Evolutionary conservation across 2,113 vertebrate species (phyloP).

Genomic region (Verasper variegatus): DNA sequence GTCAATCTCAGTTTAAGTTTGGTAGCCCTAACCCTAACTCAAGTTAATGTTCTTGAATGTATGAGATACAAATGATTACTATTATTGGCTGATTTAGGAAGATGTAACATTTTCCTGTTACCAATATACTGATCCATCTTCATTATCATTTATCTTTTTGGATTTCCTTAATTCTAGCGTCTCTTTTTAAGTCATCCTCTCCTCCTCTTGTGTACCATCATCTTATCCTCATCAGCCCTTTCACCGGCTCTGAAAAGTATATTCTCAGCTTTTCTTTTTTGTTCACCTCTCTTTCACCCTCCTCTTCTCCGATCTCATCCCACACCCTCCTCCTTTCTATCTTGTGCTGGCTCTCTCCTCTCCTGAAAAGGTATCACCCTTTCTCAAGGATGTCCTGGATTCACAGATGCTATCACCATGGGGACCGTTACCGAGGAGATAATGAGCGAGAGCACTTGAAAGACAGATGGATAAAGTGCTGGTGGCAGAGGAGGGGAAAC

Average conservation of each 20-base stretch:
- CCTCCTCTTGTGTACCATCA: not conserved
- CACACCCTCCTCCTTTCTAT: slow-evolving; percentile 19
- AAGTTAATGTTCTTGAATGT: not conserved
- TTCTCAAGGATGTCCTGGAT: slow-evolving; percentile 83
- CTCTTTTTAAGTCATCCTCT: not conserved
- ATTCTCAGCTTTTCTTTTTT: slow-evolving; percentile 9
- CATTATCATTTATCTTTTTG: no score
- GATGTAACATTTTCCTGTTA: no score
- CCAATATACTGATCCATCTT: no score
- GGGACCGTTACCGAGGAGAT: slow-evolving; percentile 81
- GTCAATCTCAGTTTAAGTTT: no score
- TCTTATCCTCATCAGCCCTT: not conserved
- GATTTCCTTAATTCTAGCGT: not conserved
- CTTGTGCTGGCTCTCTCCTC: slow-evolving; percentile 33
- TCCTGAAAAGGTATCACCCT: slow-evolving; percentile 76
- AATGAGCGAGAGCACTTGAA: slow-evolving; percentile 59
- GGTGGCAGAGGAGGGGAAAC: slow-evolving; percentile 2
- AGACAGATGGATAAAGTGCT: slow-evolving; percentile 43
- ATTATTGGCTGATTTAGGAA: no score
- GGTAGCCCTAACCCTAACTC: no score
- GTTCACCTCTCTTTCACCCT: slow-evolving; percentile 12
- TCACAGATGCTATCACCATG: slow-evolving; percentile 75
- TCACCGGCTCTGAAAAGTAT: not conserved
- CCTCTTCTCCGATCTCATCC: slow-evolving; percentile 9
- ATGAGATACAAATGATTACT: not conserved